Conservation (phyloP, 1,140 invertebrate genomes). For the Solenopsis fugax region DNA sequence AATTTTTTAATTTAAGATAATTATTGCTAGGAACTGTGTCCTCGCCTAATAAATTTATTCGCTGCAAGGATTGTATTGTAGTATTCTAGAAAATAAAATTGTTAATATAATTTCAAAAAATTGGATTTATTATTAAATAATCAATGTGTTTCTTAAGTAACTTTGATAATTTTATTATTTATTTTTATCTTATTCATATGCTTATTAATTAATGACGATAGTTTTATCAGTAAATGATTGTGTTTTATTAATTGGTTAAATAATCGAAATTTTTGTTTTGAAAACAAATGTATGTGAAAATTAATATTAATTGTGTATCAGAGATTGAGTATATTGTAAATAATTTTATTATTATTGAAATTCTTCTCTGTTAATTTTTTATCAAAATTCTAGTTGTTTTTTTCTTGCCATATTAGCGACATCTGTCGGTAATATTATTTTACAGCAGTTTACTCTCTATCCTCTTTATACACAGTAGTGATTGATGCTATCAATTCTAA, state of each 20-base stretch:
- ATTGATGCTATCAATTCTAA: not conserved
- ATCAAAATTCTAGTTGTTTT: not conserved
- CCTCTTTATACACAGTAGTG: not conserved
- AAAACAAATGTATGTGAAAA: not conserved
- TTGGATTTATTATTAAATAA: conserved; percentile 10
- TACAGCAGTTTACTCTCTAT: not conserved
- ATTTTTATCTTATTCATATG: not conserved
- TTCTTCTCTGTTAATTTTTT: not conserved
- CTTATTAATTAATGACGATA: not conserved
- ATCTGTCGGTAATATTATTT: conserved; percentile 8
- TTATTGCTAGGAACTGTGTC: conserved; percentile 21
- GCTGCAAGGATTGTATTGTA: conserved; percentile 31
- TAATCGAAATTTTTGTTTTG: not conserved
- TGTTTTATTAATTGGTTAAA: not conserved
- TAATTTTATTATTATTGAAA: not conserved
- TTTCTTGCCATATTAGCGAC: not conserved
- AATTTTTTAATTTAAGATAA: conserved; percentile 38
- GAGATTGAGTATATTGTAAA: not conserved
- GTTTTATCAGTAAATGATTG: not conserved
- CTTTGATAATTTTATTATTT: not conserved
- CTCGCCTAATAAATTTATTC: conserved; percentile 42
- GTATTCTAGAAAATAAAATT: conserved; percentile 43
- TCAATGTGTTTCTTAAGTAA: not conserved
- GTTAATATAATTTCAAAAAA: conserved; percentile 14
- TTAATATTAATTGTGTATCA: not conserved